Evolutionary conservation across 2,888 invertebrate species (phyloP).

Genomic region (Xylota sylvarum): DNA sequence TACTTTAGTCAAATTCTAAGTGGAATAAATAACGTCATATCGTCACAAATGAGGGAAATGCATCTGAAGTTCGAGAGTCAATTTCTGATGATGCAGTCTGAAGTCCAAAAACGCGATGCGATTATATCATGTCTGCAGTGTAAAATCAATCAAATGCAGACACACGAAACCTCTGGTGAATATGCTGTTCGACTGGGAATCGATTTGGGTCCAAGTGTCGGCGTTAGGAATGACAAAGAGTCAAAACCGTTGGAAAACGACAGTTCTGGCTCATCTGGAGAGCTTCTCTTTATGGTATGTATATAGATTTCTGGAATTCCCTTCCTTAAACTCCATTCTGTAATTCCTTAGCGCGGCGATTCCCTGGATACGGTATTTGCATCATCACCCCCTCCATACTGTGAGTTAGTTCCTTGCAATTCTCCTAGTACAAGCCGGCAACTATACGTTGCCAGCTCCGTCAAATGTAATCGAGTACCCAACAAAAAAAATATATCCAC

Average conservation of each 20-base stretch:
- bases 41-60: constrained; percentile 89
- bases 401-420: constrained; percentile 79
- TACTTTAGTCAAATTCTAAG: constrained; percentile 92
- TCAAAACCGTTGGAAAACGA: constrained; percentile 80
- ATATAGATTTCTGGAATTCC: neutral
- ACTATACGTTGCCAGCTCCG: constrained; percentile 31
- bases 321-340: neutral
- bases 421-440: constrained; percentile 80
- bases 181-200: constrained; percentile 41
- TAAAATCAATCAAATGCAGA: constrained; percentile 89
- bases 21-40: constrained; percentile 93
- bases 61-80: constrained; percentile 90
- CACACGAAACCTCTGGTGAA: constrained; percentile 68
- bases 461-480: constrained; percentile 50
- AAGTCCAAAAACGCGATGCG: constrained; percentile 92
- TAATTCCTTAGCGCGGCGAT: constrained; percentile 86
- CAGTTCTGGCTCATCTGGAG: constrained; percentile 84
- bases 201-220: neutral
- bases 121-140: constrained; percentile 91
- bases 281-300: constrained; percentile 85
- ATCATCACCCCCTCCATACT: constrained; percentile 86
- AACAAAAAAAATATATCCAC: constrained; percentile 79
- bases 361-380: constrained; percentile 89
- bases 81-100: constrained; percentile 91
- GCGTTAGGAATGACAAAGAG: constrained; percentile 61